Percentiles rank a stretch among this genome's conserved stretches.
phyloP scores from a whole-genome alignment of 2,888 invertebrate species.

The Drosophila colorata region DNA sequence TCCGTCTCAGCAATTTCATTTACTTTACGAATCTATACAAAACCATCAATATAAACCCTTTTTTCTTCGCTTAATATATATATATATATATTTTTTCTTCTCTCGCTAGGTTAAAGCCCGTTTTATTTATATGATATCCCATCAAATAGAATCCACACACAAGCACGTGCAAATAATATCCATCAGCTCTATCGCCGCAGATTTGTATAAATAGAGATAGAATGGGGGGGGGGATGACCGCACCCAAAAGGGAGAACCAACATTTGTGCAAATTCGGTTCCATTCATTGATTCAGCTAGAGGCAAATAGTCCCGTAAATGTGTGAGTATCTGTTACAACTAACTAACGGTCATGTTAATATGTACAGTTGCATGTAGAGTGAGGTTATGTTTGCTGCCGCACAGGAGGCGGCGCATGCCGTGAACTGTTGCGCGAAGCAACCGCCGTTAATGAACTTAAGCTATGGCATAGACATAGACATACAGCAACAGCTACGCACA shows the following conservation, averaged over 20 bases:
- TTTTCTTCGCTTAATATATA: conserved; percentile 11
- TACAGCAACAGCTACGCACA: conserved; percentile 17
- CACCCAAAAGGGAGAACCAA: conserved; percentile 43
- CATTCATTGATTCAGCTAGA: conserved; percentile 38
- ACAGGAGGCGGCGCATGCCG: conserved; percentile 43
- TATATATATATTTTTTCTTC: not conserved
- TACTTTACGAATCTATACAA: conserved; percentile 20
- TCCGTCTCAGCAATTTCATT: conserved; percentile 28
- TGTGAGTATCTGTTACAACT: conserved; percentile 55
- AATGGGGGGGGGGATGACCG: conserved; percentile 2
- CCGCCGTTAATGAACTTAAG: conserved; percentile 76
- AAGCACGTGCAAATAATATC: conserved; percentile 69
- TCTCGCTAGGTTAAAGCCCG: conserved; percentile 15
- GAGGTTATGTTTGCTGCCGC: not conserved
- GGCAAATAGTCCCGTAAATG: conserved; percentile 47
- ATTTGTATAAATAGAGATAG: conserved; percentile 27
- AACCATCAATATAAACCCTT: conserved; percentile 40
- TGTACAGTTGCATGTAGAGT: not conserved
- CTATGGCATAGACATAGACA: conserved; percentile 44
- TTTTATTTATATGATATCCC: conserved; percentile 43
- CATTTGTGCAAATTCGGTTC: conserved; percentile 35
- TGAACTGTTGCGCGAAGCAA: conserved; percentile 73
- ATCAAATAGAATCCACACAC: conserved; percentile 48
- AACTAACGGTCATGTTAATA: conserved; percentile 50
- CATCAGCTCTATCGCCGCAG: conserved; percentile 49